Evolutionary conservation across 2,113 vertebrate species (phyloP).

Genomic region (Saguinus midas): DNA sequence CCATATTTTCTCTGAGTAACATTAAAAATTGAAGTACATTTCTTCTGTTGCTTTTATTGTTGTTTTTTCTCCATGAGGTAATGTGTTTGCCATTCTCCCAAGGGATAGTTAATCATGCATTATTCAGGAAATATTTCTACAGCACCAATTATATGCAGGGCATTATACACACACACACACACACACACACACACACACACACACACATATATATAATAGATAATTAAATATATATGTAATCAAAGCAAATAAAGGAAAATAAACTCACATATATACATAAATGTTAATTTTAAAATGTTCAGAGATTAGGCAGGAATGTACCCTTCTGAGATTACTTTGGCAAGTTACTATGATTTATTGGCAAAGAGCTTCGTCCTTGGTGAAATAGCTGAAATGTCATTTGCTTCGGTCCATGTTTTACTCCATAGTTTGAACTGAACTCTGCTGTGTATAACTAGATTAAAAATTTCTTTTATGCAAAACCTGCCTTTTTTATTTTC

Average conservation of each 20-base stretch:
- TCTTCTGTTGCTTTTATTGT: neutral
- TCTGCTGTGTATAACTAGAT: neutral
- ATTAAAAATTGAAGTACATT: neutral
- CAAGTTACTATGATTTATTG: neutral
- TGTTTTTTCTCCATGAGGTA: neutral
- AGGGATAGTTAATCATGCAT: neutral
- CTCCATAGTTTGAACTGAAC: neutral
- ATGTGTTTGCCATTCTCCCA: neutral
- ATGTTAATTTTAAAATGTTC: conserved; percentile 2
- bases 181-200: too few species aligned
- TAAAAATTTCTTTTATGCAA: neutral
- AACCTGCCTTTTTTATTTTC: neutral
- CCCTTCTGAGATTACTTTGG: conserved; percentile 28
- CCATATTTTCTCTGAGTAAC: neutral
- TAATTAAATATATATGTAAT: neutral
- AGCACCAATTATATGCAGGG: neutral
- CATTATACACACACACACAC: neutral
- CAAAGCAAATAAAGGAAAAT: neutral
- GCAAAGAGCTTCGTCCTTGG: conserved; percentile 13
- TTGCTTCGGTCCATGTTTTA: neutral
- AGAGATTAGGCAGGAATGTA: neutral
- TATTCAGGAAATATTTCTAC: neutral
- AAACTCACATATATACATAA: neutral
- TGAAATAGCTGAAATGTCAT: neutral
- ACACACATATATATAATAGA: neutral